Conservation (phyloP, 2,888 invertebrate species). For the Caenorhabditis virilis region DNA sequence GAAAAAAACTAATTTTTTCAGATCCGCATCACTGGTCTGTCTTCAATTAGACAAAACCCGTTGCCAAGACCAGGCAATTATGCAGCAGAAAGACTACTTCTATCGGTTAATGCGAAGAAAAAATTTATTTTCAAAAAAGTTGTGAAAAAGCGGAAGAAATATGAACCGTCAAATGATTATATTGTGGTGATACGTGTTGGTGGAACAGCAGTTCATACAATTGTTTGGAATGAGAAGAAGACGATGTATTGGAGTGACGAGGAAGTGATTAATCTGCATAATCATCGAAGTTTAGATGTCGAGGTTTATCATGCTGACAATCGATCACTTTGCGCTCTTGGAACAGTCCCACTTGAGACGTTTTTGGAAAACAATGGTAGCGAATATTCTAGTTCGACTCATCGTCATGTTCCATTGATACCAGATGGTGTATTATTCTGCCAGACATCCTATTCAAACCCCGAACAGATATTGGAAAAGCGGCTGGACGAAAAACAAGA, state of each 20-base stretch:
- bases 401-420: slow-evolving; percentile 17
- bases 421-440: slow-evolving; percentile 24
- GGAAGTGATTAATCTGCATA: slow-evolving; percentile 19
- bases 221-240: slow-evolving; percentile 37
- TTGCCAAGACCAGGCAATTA: slow-evolving; percentile 9
- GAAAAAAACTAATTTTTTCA: not conserved
- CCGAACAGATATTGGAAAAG: slow-evolving; percentile 22
- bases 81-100: slow-evolving; percentile 15
- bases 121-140: slow-evolving; percentile 15
- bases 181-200: slow-evolving; percentile 31
- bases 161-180: slow-evolving; percentile 11
- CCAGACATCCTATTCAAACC: slow-evolving; percentile 31
- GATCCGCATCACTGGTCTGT: slow-evolving; percentile 29
- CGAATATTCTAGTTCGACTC: slow-evolving; percentile 15
- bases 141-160: slow-evolving; percentile 2
- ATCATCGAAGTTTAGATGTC: slow-evolving; percentile 26
- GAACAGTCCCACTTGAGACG: slow-evolving; percentile 18
- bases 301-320: slow-evolving; percentile 35
- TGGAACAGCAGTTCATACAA: slow-evolving; percentile 22
- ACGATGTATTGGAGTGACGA: slow-evolving; percentile 31
- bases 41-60: slow-evolving; percentile 7
- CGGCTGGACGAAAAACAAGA: slow-evolving; percentile 6
- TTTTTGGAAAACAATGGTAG: slow-evolving; percentile 24
- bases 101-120: slow-evolving; percentile 18
- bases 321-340: slow-evolving; percentile 32